These are phyloP conservation scores for Venturia canescens DNA, from an alignment of 1,140 invertebrate species.

Conservation along the genomic window DNA sequence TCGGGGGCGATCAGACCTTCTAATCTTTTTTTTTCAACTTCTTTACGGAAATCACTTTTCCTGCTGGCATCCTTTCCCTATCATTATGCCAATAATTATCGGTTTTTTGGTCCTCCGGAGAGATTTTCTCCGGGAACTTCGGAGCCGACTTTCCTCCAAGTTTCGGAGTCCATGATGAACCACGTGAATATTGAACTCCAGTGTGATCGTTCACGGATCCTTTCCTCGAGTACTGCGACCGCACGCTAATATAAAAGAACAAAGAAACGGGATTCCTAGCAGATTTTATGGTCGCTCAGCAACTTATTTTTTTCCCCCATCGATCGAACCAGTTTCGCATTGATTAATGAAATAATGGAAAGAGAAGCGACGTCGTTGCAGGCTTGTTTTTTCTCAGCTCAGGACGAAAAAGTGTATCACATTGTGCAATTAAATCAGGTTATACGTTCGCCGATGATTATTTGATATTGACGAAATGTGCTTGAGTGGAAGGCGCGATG, in stretches of 20 bases:
- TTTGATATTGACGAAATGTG: neutral
- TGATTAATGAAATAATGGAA: neutral
- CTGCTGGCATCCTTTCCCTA: neutral
- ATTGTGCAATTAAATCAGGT: conserved; percentile 9
- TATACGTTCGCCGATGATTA: conserved; percentile 5
- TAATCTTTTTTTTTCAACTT: conserved; percentile 15
- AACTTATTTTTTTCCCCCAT: too few species aligned
- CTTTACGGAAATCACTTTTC: neutral
- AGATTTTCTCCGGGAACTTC: neutral
- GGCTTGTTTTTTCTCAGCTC: neutral
- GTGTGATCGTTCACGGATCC: neutral
- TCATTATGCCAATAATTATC: conserved; percentile 20
- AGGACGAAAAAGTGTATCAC: neutral
- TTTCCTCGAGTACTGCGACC: neutral
- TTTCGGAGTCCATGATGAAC: neutral
- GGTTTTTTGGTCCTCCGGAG: neutral
- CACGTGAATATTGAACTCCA: neutral
- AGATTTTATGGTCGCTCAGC: neutral
- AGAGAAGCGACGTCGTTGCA: neutral
- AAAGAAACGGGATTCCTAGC: neutral
- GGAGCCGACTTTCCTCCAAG: neutral
- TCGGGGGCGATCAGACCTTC: neutral
- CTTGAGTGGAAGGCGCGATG: neutral
- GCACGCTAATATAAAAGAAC: neutral
- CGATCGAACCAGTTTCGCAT: too few species aligned